These are phyloP conservation scores for Drosophila nigrodunni DNA, from an alignment of 1,140 invertebrate species.

Conservation along the genomic window DNA sequence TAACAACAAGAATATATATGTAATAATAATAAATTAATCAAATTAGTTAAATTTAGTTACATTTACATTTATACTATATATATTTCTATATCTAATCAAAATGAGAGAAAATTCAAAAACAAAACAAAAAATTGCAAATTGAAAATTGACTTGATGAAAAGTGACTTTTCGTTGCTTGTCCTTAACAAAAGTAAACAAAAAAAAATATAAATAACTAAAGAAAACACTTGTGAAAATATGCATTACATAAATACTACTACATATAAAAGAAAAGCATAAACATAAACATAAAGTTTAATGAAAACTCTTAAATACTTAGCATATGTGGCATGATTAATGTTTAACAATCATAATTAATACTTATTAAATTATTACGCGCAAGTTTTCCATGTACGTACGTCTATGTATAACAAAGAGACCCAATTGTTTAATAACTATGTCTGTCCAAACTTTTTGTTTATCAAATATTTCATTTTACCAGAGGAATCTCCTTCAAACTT, in stretches of 20 bases:
- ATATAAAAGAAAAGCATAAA: conserved; percentile 45
- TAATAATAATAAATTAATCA: conserved; percentile 30
- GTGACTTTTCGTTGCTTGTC: conserved; percentile 44
- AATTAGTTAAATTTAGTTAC: conserved; percentile 80
- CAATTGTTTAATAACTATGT: conserved; percentile 35
- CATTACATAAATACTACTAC: conserved; percentile 71
- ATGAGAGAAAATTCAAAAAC: conserved; percentile 35
- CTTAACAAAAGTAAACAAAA: conserved; percentile 46
- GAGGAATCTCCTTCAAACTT: conserved; percentile 43
- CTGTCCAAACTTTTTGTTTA: conserved; percentile 29
- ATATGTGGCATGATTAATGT: conserved; percentile 56
- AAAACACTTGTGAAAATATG: conserved; percentile 78
- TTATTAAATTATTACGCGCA: conserved; percentile 68
- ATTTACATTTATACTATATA: conserved; percentile 54
- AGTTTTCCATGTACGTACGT: conserved; percentile 36
- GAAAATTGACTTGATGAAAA: conserved; percentile 10
- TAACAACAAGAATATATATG: conserved; percentile 13
- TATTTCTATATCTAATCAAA: conserved; percentile 70
- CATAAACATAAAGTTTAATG: conserved; percentile 17
- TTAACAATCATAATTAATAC: conserved; percentile 55
- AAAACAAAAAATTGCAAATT: conserved; percentile 32
- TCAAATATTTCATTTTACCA: conserved; percentile 22
- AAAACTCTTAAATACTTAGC: conserved; percentile 59
- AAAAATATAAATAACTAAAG: conserved; percentile 1
- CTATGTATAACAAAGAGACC: conserved; percentile 26